Percentiles rank a stretch among this genome's conserved stretches.
phyloP scores from a whole-genome alignment of 1,140 invertebrate genomes.

The Cryptotermes secundus region DNA sequence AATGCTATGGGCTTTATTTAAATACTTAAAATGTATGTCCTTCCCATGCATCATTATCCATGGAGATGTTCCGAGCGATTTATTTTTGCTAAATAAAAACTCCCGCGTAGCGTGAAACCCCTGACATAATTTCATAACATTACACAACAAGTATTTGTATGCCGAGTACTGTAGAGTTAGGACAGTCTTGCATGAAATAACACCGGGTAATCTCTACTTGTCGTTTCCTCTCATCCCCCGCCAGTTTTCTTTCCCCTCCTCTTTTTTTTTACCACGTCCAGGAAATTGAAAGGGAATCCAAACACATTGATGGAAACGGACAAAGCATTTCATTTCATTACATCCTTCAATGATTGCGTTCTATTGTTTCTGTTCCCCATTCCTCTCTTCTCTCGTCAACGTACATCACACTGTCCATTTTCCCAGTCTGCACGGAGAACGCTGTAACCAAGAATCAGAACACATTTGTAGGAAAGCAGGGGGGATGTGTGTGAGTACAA shows the following conservation, averaged over 20 bases:
- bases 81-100: no score
- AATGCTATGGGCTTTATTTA: no score
- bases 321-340: conserved; percentile 14
- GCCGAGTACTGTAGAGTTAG: neutral
- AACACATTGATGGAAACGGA: conserved; percentile 14
- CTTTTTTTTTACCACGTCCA: neutral
- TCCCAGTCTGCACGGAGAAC: neutral
- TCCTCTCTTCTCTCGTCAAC: neutral
- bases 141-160: no score
- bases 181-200: neutral
- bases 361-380: neutral
- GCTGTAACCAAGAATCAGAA: neutral
- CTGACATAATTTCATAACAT: no score
- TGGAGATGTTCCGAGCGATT: no score
- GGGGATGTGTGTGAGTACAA: no score
- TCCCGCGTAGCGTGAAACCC: no score
- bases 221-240: neutral
- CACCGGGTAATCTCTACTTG: neutral
- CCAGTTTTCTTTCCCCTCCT: neutral
- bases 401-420: neutral
- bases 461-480: neutral
- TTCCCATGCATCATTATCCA: no score
- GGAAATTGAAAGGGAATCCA: conserved; percentile 2
- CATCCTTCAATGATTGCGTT: neutral
- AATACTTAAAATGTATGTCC: no score